Percentiles rank a stretch among this genome's conserved stretches.
Evolutionary conservation across 2,113 vertebrate species (phyloP).

Genomic region (Asarcornis scutulata): DNA sequence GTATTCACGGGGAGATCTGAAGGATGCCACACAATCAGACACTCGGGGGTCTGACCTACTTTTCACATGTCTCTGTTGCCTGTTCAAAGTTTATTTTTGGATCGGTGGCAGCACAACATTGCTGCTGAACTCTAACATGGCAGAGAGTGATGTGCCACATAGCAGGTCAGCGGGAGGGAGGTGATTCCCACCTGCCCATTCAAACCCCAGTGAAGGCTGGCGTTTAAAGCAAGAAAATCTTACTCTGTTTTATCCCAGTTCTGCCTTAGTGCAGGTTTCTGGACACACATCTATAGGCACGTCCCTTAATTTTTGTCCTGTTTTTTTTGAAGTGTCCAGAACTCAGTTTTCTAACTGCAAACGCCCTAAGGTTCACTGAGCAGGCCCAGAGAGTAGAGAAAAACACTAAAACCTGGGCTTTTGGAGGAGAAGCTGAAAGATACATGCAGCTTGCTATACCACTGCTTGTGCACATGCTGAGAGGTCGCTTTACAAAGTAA

Average conservation of each 20-base stretch:
- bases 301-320: neutral
- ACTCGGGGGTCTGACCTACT: conserved; percentile 52
- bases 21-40: conserved; percentile 22
- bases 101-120: neutral
- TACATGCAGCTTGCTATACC: accelerated
- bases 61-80: conserved; percentile 13
- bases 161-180: neutral
- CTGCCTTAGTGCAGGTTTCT: neutral
- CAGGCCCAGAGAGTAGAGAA: neutral
- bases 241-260: neutral
- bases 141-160: neutral
- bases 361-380: neutral
- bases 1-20: conserved; percentile 15
- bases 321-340: neutral
- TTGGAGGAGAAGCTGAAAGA: neutral
- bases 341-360: neutral
- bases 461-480: accelerated
- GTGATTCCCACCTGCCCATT: neutral
- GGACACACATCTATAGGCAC: neutral
- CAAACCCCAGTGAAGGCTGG: neutral
- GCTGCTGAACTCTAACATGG: neutral
- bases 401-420: neutral
- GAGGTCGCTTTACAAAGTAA: neutral
- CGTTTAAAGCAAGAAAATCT: neutral
- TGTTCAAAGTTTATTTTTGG: conserved; percentile 55